Base-by-base conservation (phyloP, 2,888 invertebrate genomes). In the Galerucella nymphaeae region DNA sequence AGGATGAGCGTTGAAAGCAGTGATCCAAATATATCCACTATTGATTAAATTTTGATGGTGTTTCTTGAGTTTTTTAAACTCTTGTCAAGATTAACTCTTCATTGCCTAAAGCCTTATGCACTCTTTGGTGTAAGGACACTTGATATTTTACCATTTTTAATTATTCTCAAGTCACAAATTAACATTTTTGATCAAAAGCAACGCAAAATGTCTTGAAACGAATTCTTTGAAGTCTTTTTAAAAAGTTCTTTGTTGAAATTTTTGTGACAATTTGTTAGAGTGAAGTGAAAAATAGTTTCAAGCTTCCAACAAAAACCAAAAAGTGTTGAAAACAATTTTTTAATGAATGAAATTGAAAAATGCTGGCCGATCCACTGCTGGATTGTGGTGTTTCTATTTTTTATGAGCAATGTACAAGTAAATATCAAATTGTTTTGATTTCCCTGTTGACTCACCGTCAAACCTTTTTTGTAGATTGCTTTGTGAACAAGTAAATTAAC, bases 41-140 rank as follows among this genome's bases (percentile, higher is more conserved):
- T 38, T 38, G 30, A 38, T 38, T 0, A 38, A 38, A 38, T 38
- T 6, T 38, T 38, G 8, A 38, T 38, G 30, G 30, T 8, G 30
- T 38, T 38, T 38, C n/a, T n/a, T n/a, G n/a, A n/a, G n/a, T n/a
- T n/a, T n/a, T 48, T n/a, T 48, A 48, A 48, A 48, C 2, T 48
- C 13, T n/a, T 13, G n/a, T 8, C 14, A 14, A 48, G 8, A 48
- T 8, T n/a, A 48, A 16, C n/a, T 8, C n/a, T 48, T 48, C 8
- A 38, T 38, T 38, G 30, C 30, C 30, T 8, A 9, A 38, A 38
- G n/a, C n/a, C 1, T n/a, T 48, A n/a, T 48, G n/a, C 48, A 14
- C 48, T n/a, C n/a, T 48, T 48, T 48, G 8, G n/a, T 48, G n/a
- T 48, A 48, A 48, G n/a, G 48, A n/a, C n/a, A n/a, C 48, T 48